These are phyloP conservation scores for Hemaris fuciformis DNA, from an alignment of 2,888 invertebrate genomes.

Conservation along the genomic window DNA sequence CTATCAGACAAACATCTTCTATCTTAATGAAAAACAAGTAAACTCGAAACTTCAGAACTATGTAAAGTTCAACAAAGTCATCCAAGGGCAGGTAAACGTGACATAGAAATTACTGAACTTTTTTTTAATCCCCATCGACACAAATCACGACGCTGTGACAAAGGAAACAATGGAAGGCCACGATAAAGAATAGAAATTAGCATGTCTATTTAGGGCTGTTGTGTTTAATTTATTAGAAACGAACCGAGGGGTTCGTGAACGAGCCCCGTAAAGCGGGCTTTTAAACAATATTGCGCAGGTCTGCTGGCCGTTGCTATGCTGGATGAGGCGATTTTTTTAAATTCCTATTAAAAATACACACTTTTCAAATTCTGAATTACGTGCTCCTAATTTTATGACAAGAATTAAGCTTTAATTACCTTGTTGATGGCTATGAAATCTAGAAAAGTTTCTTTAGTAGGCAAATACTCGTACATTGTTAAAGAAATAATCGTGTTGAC, in stretches of 20 bases:
- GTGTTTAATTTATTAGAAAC: slow-evolving; percentile 53
- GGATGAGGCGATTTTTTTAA: neutral
- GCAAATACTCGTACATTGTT: too few relatives aligned
- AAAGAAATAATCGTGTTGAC: too few relatives aligned
- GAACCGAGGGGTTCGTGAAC: slow-evolving; percentile 24
- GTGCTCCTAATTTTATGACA: too few relatives aligned
- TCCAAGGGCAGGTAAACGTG: neutral
- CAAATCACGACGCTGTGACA: slow-evolving; percentile 20
- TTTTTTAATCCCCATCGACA: slow-evolving; percentile 7
- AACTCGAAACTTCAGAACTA: neutral
- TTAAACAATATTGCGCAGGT: slow-evolving; percentile 35
- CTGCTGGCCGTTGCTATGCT: neutral
- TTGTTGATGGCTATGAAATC: too few relatives aligned
- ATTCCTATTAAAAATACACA: neutral
- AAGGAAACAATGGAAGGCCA: slow-evolving; percentile 29
- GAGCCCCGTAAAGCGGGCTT: slow-evolving; percentile 37
- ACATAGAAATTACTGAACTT: neutral
- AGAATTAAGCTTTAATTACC: too few relatives aligned
- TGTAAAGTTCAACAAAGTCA: neutral
- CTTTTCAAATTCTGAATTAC: too few relatives aligned
- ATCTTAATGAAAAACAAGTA: neutral
- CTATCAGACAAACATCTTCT: too few relatives aligned
- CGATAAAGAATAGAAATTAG: slow-evolving; percentile 51
- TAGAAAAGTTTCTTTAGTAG: too few relatives aligned
- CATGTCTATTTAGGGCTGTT: slow-evolving; percentile 52